Conservation (phyloP, 1,140 invertebrate species). For the Scaptomyza montana region DNA sequence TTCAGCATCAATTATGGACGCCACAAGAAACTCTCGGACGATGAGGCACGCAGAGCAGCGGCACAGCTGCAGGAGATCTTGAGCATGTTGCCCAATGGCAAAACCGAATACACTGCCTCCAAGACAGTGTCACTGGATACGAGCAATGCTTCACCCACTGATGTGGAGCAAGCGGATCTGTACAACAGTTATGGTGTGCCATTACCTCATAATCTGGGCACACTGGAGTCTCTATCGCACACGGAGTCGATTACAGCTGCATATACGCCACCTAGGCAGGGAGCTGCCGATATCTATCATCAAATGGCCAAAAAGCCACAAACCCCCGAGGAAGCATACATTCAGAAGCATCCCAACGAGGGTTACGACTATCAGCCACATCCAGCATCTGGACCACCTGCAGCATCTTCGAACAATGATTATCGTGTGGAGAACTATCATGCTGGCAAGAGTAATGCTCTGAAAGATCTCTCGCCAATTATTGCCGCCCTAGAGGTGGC, state of each 20-base stretch:
- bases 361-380: slow-evolving; percentile 73
- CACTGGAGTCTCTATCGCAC: slow-evolving; percentile 77
- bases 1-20: slow-evolving; percentile 80
- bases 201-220: slow-evolving; percentile 72
- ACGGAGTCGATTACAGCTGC: slow-evolving; percentile 81
- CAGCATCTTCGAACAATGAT: slow-evolving; percentile 29
- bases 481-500: slow-evolving; percentile 80
- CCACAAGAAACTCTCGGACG: slow-evolving; percentile 71
- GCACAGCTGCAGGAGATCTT: slow-evolving; percentile 76
- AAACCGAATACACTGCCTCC: slow-evolving; percentile 77
- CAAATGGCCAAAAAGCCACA: slow-evolving; percentile 75
- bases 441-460: slow-evolving; percentile 64
- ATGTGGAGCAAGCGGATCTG: slow-evolving; percentile 51
- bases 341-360: slow-evolving; percentile 79
- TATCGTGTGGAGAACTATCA: slow-evolving; percentile 73
- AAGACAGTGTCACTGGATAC: slow-evolving; percentile 75
- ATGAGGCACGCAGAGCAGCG: slow-evolving; percentile 71
- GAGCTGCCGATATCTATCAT: slow-evolving; percentile 73
- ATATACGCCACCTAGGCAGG: slow-evolving; percentile 44
- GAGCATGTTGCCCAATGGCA: slow-evolving; percentile 73
- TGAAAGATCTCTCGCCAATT: slow-evolving; percentile 75
- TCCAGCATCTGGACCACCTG: slow-evolving; percentile 4
- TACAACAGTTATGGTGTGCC: slow-evolving; percentile 69
- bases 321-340: slow-evolving; percentile 68
- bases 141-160: slow-evolving; percentile 22